Conservation (phyloP, 2,113 vertebrate genomes). For the zebrafish (Danio rerio) region GRCz12tu NC_133193.1:17671501-17672000, state of each 20-base stretch:
- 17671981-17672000: conserved; percentile 32
- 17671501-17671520: conserved; percentile 66
- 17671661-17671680: conserved; percentile 52
- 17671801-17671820: conserved; percentile 9
- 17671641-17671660: conserved; percentile 47
- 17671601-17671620: conserved; percentile 69
- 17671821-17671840: background rate
- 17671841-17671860: background rate
- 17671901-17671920: background rate
- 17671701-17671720: conserved; percentile 18
- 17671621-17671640: conserved; percentile 64
- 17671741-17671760: conserved; percentile 28
- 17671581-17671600: conserved; percentile 75
- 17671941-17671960: conserved; percentile 13
- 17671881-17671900: background rate
- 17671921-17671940: background rate
- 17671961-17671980: conserved; percentile 35
- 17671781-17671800: background rate
- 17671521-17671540: conserved; percentile 68
- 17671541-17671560: conserved; percentile 72
- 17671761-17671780: background rate
- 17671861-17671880: background rate
- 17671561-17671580: conserved; percentile 72
- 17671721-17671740: background rate
- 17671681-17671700: conserved; percentile 44